Conservation (phyloP, 2,797 vertebrate species). For the Synaphobranchus kaupii region DNA sequence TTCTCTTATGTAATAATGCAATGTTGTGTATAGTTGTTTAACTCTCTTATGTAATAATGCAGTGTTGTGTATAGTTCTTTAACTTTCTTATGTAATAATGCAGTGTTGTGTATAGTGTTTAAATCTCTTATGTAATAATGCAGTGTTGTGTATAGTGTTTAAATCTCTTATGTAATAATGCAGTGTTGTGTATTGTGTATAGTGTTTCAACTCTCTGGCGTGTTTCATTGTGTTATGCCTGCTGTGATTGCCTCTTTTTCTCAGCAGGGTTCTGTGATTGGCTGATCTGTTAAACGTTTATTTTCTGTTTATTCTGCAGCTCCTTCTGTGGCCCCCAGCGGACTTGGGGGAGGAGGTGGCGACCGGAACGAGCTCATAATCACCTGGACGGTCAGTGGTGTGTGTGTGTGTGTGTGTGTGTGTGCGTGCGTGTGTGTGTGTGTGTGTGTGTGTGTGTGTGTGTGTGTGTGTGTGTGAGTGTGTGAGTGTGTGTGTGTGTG, state of each 20-base stretch:
- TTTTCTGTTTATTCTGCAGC: conserved; percentile 63
- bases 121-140: background rate
- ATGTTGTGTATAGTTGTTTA: background rate
- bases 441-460: background rate
- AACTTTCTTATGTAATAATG: background rate
- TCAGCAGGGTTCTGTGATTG: no score
- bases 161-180: background rate
- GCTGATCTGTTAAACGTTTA: background rate
- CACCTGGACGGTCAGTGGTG: conserved; percentile 87
- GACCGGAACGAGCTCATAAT: conserved; percentile 88
- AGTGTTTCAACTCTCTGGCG: background rate
- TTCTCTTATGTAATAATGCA: background rate
- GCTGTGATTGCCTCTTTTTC: background rate
- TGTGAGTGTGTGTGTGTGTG: background rate
- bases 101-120: background rate
- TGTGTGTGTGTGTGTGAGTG: background rate
- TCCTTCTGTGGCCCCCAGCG: conserved; percentile 92
- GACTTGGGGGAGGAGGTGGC: conserved; percentile 90
- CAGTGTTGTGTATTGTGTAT: background rate
- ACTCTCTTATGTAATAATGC: background rate
- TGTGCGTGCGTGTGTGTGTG: background rate
- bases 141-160: background rate
- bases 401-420: background rate
- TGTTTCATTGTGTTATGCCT: background rate
- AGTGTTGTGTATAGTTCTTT: background rate